phyloP scores from a whole-genome alignment of 2,888 invertebrate genomes.

The Omphaloscelis lunosa region DNA sequence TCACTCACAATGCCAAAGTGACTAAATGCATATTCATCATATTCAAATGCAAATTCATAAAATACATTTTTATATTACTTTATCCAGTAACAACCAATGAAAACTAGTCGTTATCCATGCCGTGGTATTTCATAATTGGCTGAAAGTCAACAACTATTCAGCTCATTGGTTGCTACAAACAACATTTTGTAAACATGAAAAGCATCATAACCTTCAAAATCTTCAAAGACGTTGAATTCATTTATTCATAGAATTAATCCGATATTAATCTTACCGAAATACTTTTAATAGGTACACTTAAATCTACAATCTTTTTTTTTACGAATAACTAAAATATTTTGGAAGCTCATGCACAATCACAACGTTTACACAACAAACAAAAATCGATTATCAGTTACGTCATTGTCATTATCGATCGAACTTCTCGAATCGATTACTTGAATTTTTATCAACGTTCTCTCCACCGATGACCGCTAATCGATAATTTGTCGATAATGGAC shows the following conservation, averaged over 20 bases:
- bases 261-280: conserved; percentile 21
- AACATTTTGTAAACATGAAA: conserved; percentile 51
- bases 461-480: conserved; percentile 53
- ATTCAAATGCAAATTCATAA: too few relatives aligned
- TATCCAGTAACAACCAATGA: conserved; percentile 30
- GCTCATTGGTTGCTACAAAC: conserved; percentile 9
- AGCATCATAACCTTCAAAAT: conserved; percentile 51
- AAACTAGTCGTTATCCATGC: not conserved
- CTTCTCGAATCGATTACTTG: conserved; percentile 53
- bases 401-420: conserved; percentile 58
- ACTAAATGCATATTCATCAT: too few relatives aligned
- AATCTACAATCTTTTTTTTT: not conserved
- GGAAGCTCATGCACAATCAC: conserved; percentile 39
- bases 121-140: conserved; percentile 34
- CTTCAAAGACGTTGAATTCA: conserved; percentile 18
- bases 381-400: conserved; percentile 57
- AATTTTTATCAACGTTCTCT: conserved; percentile 43
- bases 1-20: not conserved
- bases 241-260: not conserved
- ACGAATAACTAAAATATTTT: conserved; percentile 7
- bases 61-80: too few relatives aligned
- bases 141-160: conserved; percentile 33
- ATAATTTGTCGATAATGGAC: conserved; percentile 43
- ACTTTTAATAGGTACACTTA: not conserved
- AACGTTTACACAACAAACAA: conserved; percentile 28